These are phyloP conservation scores for Pheosia gnoma DNA, from an alignment of 2,888 invertebrate species.

Conservation along the genomic window DNA sequence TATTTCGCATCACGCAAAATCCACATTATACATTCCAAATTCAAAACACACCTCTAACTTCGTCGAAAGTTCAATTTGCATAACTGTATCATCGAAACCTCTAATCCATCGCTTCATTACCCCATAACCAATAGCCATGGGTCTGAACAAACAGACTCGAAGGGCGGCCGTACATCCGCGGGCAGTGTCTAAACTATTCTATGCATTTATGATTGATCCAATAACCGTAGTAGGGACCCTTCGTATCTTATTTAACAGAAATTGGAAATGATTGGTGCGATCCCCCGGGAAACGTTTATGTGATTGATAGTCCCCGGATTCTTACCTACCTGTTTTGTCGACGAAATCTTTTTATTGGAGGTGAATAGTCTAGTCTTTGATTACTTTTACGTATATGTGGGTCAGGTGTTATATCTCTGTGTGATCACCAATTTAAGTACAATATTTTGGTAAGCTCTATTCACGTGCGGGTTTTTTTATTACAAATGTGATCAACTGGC, in stretches of 20 bases:
- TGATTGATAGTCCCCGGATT: slow-evolving; percentile 38
- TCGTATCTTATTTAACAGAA: slow-evolving; percentile 56
- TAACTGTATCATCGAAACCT: slow-evolving; percentile 7
- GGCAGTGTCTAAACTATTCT: slow-evolving; percentile 61
- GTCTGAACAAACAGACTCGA: slow-evolving; percentile 12
- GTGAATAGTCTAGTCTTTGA: not conserved
- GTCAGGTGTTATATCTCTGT: not conserved
- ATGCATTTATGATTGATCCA: slow-evolving; percentile 76
- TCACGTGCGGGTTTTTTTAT: too few relatives aligned
- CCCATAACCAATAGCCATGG: slow-evolving; percentile 5
- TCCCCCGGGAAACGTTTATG: slow-evolving; percentile 31
- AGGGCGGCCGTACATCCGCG: slow-evolving; percentile 21
- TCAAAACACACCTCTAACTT: not conserved
- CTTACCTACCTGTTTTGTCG: slow-evolving; percentile 38
- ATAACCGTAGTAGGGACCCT: slow-evolving; percentile 45
- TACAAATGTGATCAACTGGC: too few relatives aligned
- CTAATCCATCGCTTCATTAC: slow-evolving; percentile 8
- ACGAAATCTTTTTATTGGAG: slow-evolving; percentile 9
- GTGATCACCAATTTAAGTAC: not conserved
- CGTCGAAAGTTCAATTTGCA: slow-evolving; percentile 6
- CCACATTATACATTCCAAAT: not conserved
- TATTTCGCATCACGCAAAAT: not conserved
- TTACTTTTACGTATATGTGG: not conserved
- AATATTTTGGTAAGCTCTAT: too few relatives aligned
- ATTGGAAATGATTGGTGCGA: slow-evolving; percentile 46